phyloP scores from a whole-genome alignment of 2,797 vertebrate genomes.

The Myiothlypis coronata region DNA sequence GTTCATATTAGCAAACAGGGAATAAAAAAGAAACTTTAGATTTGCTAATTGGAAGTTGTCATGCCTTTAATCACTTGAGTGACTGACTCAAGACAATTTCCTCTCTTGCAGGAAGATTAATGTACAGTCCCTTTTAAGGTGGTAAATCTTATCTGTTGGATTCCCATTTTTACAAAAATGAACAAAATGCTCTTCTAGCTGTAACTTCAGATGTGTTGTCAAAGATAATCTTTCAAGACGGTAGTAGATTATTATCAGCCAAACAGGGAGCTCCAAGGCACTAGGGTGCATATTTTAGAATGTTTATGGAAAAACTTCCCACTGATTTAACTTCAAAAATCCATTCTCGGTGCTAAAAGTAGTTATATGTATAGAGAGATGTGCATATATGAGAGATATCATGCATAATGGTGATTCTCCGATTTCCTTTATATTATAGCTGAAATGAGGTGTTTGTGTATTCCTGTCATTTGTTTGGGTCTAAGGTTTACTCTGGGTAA shows the following conservation, averaged over 20 bases:
- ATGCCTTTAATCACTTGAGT: neutral
- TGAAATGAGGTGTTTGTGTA: slow-evolving; percentile 21
- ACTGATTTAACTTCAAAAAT: neutral
- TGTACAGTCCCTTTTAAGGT: neutral
- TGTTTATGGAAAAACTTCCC: neutral
- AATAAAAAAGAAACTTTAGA: neutral
- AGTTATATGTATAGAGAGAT: neutral
- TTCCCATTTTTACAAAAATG: neutral
- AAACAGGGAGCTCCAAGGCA: neutral
- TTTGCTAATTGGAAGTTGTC: neutral
- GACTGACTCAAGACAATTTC: neutral
- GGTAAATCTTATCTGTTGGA: neutral
- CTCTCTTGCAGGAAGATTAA: neutral
- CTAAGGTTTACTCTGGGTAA: slow-evolving; percentile 18
- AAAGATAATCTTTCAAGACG: neutral
- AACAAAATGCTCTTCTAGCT: neutral
- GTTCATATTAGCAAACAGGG: neutral
- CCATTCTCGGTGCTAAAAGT: neutral
- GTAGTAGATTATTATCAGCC: neutral
- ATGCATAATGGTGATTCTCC: neutral
- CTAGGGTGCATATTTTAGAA: neutral
- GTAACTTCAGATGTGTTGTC: neutral
- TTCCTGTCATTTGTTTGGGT: neutral
- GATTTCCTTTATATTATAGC: neutral
- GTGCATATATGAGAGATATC: neutral